Evolutionary conservation across 2,797 vertebrate species (phyloP).

Genomic region (Peromyscus nudipes): DNA sequence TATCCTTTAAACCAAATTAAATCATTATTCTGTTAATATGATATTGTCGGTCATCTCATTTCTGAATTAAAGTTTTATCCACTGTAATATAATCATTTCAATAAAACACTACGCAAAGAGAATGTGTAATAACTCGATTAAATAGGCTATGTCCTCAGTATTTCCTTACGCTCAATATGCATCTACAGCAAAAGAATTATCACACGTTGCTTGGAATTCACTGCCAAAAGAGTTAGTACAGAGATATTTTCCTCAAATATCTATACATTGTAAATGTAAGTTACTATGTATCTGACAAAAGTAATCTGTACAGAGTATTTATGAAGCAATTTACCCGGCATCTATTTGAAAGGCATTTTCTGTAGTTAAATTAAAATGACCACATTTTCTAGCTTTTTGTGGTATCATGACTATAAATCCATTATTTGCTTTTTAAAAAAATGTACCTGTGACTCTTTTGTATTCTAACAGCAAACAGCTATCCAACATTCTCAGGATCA

Average conservation of each 20-base stretch:
- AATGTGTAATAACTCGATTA: constrained; percentile 23
- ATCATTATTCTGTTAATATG: neutral
- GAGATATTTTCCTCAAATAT: constrained; percentile 50
- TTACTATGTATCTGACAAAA: constrained; percentile 77
- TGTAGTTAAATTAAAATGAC: constrained; percentile 57
- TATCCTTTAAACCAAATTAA: neutral
- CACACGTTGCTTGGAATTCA: constrained; percentile 61
- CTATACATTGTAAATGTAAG: constrained; percentile 67
- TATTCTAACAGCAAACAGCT: constrained; percentile 68
- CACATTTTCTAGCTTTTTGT: constrained; percentile 60
- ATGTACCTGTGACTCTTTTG: neutral
- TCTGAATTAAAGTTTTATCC: constrained; percentile 20
- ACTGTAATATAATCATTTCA: constrained; percentile 34
- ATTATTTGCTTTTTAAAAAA: constrained; percentile 37
- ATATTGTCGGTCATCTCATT: neutral
- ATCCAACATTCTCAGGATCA: constrained; percentile 73
- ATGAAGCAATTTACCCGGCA: constrained; percentile 72
- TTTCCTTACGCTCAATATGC: constrained; percentile 38
- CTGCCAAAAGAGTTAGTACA: constrained; percentile 53
- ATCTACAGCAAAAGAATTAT: constrained; percentile 40
- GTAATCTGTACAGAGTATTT: constrained; percentile 71
- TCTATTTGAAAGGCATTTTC: constrained; percentile 71
- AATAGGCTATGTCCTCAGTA: neutral
- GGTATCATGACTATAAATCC: constrained; percentile 64
- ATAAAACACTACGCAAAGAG: constrained; percentile 61